These are phyloP conservation scores for Salminus brasiliensis DNA, from an alignment of 2,113 vertebrate species.

Conservation along the genomic window DNA sequence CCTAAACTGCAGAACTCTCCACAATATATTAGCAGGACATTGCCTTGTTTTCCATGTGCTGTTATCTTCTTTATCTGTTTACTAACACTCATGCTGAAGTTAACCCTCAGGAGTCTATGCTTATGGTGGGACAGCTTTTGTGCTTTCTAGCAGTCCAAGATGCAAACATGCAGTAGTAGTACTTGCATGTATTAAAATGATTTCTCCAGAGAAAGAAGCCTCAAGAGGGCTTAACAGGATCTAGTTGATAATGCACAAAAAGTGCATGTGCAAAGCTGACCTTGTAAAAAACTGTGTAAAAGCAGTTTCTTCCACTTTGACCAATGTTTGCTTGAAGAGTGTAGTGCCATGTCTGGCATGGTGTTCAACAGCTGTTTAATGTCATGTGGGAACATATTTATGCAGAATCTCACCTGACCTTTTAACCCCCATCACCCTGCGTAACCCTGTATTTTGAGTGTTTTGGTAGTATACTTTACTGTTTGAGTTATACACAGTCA, in stretches of 20 bases:
- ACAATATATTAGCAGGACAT: not conserved
- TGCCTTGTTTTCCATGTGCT: not conserved
- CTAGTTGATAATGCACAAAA: not conserved
- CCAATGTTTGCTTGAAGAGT: not conserved
- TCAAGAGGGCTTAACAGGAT: not conserved
- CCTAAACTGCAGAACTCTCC: too few relatives aligned
- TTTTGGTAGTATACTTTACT: not conserved
- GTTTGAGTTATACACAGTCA: not conserved
- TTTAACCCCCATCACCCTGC: not conserved
- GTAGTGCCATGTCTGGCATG: not conserved
- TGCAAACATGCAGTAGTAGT: not conserved
- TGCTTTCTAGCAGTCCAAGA: not conserved
- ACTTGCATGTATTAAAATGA: too few relatives aligned
- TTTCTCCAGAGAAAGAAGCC: not conserved
- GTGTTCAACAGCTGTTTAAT: not conserved
- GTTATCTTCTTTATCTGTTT: not conserved
- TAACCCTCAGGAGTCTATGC: not conserved
- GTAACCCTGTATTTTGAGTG: not conserved
- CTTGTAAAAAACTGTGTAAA: not conserved
- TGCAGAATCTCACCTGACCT: not conserved
- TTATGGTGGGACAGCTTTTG: not conserved
- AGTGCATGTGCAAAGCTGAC: not conserved
- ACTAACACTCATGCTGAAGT: not conserved
- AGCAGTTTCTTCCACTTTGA: not conserved
- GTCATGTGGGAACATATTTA: not conserved